Conservation (phyloP, 2,888 invertebrate genomes). For the Oxytorus armatus region DNA sequence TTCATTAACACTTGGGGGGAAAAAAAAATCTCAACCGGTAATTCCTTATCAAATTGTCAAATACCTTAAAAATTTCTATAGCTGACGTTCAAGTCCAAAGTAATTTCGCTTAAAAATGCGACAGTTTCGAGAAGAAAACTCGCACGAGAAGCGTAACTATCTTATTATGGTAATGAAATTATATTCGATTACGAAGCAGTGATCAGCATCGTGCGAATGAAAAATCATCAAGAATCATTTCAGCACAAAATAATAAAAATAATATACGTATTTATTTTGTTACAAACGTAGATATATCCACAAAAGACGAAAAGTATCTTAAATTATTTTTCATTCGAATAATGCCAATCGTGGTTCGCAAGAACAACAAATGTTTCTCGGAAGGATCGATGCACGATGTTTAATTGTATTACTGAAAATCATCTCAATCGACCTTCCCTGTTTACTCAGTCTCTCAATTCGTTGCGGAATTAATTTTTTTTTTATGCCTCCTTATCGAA, state of each 20-base stretch:
- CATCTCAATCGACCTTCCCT: not conserved
- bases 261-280: not conserved
- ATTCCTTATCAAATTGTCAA: constrained; percentile 48
- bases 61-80: constrained; percentile 51
- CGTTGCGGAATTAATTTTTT: not conserved
- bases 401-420: constrained; percentile 18
- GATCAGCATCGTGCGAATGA: constrained; percentile 12
- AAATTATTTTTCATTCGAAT: constrained; percentile 20
- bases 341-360: not conserved
- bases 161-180: not conserved
- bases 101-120: constrained; percentile 6
- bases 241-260: too few relatives aligned
- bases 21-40: constrained; percentile 58
- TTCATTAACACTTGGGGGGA: not conserved
- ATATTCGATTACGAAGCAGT: not conserved
- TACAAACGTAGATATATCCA: too few relatives aligned
- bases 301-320: not conserved
- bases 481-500: constrained; percentile 10
- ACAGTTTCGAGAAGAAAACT: not conserved
- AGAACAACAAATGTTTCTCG: not conserved
- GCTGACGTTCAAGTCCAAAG: not conserved
- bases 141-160: constrained; percentile 4
- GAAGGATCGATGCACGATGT: constrained; percentile 3
- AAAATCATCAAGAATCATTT: too few relatives aligned
- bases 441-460: constrained; percentile 21